These are phyloP conservation scores for Eupithecia inturbata DNA, from an alignment of 2,888 invertebrate genomes.

Conservation along the genomic window DNA sequence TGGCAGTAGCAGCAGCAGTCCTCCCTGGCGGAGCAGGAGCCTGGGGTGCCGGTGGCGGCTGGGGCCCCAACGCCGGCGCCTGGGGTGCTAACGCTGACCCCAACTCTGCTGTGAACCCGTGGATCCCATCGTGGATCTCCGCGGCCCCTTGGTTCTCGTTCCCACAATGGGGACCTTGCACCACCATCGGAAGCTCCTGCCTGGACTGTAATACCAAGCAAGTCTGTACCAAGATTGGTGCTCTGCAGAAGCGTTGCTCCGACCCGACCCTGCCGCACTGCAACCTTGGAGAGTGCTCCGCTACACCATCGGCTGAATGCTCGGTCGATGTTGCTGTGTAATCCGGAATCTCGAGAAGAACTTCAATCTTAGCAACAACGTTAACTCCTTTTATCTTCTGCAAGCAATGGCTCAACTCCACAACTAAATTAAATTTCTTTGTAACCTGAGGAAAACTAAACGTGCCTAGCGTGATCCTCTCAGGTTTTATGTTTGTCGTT, in stretches of 20 bases:
- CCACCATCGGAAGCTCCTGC: slow-evolving; percentile 65
- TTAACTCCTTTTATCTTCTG: background rate
- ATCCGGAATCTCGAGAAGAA: slow-evolving; percentile 11
- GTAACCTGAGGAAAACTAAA: slow-evolving; percentile 2
- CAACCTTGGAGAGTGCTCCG: slow-evolving; percentile 77
- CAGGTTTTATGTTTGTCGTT: background rate
- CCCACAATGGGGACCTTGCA: slow-evolving; percentile 72
- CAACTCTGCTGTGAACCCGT: slow-evolving; percentile 62
- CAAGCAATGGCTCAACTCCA: background rate
- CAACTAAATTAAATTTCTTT: slow-evolving; percentile 1
- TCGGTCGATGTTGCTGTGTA: slow-evolving; percentile 44
- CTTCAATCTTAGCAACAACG: background rate
- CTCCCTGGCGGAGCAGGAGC: slow-evolving; percentile 52
- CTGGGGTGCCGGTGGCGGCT: slow-evolving; percentile 4
- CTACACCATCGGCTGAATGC: slow-evolving; percentile 71
- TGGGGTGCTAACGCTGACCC: slow-evolving; percentile 33
- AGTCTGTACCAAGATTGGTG: slow-evolving; percentile 74
- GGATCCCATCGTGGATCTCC: slow-evolving; percentile 75
- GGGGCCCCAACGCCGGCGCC: background rate
- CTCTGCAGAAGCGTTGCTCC: slow-evolving; percentile 63
- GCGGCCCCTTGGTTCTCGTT: slow-evolving; percentile 72
- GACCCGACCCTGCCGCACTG: slow-evolving; percentile 75
- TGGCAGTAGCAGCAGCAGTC: slow-evolving; percentile 62
- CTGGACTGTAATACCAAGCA: slow-evolving; percentile 68
- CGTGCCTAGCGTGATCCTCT: slow-evolving; percentile 9